phyloP scores from a whole-genome alignment of 1,140 invertebrate genomes.

The Bombus cullumanus region DNA sequence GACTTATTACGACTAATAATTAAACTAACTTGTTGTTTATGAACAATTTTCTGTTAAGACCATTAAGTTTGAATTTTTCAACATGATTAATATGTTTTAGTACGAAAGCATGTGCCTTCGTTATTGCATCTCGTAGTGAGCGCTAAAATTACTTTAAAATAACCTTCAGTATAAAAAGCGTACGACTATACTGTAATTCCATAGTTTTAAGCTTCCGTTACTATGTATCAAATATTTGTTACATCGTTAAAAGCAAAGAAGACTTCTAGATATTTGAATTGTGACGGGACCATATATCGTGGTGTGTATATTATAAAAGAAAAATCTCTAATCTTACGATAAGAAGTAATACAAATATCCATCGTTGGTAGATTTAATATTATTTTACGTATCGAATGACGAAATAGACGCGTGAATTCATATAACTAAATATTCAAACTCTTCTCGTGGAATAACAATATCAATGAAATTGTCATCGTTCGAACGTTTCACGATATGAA shows the following conservation, averaged over 20 bases:
- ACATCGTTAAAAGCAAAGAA: background rate
- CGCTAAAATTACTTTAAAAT: background rate
- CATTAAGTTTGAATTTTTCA: too few relatives aligned
- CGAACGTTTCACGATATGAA: conserved; percentile 31
- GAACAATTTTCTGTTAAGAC: too few relatives aligned
- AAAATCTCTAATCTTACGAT: background rate
- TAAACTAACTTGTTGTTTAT: too few relatives aligned
- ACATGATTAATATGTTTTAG: too few relatives aligned
- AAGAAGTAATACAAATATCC: background rate
- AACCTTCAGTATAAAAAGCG: background rate
- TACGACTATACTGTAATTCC: too few relatives aligned
- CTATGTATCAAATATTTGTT: background rate
- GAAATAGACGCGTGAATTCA: background rate
- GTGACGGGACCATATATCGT: too few relatives aligned
- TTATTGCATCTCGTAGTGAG: too few relatives aligned
- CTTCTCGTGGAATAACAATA: background rate
- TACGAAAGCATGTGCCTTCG: too few relatives aligned
- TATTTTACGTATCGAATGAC: too few relatives aligned
- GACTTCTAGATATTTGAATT: background rate
- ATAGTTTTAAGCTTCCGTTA: background rate
- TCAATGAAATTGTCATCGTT: background rate
- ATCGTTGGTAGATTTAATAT: too few relatives aligned
- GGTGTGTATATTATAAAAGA: background rate
- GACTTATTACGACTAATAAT: too few relatives aligned
- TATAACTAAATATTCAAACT: background rate